Evolutionary conservation across 2,888 invertebrate species (phyloP), one percentile per base, ranked within the genome.

Genomic region (Noctua janthina): DNA sequence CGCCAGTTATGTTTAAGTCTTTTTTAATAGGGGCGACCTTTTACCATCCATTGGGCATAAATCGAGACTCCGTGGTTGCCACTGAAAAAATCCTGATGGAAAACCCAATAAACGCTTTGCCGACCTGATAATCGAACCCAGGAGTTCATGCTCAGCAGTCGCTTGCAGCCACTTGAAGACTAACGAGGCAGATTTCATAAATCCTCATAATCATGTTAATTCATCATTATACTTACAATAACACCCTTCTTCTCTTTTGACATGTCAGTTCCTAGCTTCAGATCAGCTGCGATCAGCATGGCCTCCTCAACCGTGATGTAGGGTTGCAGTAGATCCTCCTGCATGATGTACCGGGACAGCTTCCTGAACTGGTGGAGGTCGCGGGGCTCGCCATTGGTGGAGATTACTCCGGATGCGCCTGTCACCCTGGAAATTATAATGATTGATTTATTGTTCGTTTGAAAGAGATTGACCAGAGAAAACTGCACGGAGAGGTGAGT

Each of bases 321-420:
- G 0, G 98, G 99, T 93, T 99, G 98, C 35, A 99, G 95, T 1
- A 99, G 96, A 92, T 99, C 99, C 87, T 99, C 98, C 95, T 99
- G 99, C 99, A 99, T 99, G 89, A 99, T 99, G 96, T 99, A 99
- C 76, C 99, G 98, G 0, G 99, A 99, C 95, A 99, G 97, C 96
- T 99, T 99, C 69, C 98, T 97, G 95, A 99, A 99, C 87, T 98
- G 97, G 46, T 98, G 97, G 80, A 98, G 96, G 92, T 99, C 98
- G 23, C 99, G 97, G 0, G 98, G 97, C 88, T 97, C 97, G 0
- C 98, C 98, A 94, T 99, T 99, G 29, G 99, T 98, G 79, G 97
- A 97, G 69, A 99, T 98, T 29, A 97, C 96, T 0, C 99, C 99
- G 1, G 97, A 97, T 0, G 98, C 97, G 51, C 97, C 98, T 13